Conservation (phyloP, 2,113 vertebrate genomes). For the Poeciliopsis retropinna region DNA sequence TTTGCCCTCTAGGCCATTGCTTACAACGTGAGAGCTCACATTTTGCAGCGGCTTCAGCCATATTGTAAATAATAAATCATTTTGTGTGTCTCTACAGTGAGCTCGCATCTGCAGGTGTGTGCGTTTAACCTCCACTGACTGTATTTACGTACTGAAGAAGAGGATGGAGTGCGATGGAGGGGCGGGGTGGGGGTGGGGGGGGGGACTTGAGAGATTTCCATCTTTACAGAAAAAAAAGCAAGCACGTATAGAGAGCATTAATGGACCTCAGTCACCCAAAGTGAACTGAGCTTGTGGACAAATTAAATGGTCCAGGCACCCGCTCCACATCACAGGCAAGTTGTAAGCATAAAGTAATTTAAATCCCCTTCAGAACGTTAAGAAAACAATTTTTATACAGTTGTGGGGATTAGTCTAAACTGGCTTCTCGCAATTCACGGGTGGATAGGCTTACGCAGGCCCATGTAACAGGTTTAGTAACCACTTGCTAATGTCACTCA, state of each 20-base stretch:
- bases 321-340: slow-evolving; percentile 39
- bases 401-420: slow-evolving; percentile 74
- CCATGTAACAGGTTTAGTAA: slow-evolving; percentile 76
- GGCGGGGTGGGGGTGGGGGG: not conserved
- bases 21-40: slow-evolving; percentile 33
- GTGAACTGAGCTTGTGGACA: slow-evolving; percentile 33
- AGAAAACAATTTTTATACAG: slow-evolving; percentile 73
- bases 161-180: slow-evolving; percentile 3
- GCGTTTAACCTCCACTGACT: slow-evolving; percentile 2
- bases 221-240: slow-evolving; percentile 24
- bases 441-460: slow-evolving; percentile 66
- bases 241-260: slow-evolving; percentile 7
- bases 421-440: slow-evolving; percentile 65
- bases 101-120: slow-evolving; percentile 11
- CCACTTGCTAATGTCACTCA: slow-evolving; percentile 49
- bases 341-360: slow-evolving; percentile 68
- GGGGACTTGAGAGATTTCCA: slow-evolving; percentile 28
- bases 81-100: slow-evolving; percentile 16
- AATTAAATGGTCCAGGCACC: slow-evolving; percentile 51
- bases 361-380: slow-evolving; percentile 68
- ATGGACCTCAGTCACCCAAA: slow-evolving; percentile 11
- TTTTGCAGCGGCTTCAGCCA: slow-evolving; percentile 26
- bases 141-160: slow-evolving; percentile 11
- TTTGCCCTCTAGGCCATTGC: slow-evolving; percentile 49
- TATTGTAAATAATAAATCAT: slow-evolving; percentile 56